A percentile compares a stretch with the other conserved stretches of the same genome.
Evolutionary conservation across 1,140 invertebrate genomes (phyloP).

Genomic region (Maconellicoccus hirsutus): DNA sequence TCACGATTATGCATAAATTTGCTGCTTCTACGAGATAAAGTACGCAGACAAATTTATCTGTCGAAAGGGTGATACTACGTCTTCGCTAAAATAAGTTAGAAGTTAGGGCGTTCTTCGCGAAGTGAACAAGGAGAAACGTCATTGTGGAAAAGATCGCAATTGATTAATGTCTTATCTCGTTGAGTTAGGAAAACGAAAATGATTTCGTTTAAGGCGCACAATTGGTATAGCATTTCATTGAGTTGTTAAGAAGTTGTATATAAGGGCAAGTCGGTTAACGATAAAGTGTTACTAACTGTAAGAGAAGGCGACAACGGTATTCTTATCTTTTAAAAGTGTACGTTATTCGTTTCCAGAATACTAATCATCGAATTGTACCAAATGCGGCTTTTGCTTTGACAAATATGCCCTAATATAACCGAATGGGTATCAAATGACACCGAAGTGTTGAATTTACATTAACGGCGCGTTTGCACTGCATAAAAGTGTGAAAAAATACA

Average conservation of each 20-base stretch:
- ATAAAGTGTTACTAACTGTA: not conserved
- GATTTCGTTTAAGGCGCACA: slow-evolving; percentile 3
- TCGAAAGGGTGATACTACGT: not conserved
- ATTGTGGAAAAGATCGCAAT: slow-evolving; percentile 4
- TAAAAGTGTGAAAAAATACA: no score
- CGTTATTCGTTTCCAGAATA: not conserved
- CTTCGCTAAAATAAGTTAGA: not conserved
- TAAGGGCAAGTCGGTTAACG: slow-evolving; percentile 7
- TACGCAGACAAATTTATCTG: slow-evolving; percentile 8
- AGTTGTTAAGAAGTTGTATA: slow-evolving; percentile 5
- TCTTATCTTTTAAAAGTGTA: slow-evolving; percentile 1
- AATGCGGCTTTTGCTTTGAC: not conserved
- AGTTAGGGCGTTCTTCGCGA: not conserved
- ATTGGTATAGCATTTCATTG: slow-evolving; percentile 9
- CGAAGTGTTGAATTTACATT: not conserved
- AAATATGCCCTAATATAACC: not conserved
- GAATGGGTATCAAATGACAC: not conserved
- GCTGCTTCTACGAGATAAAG: not conserved
- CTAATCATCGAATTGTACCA: not conserved
- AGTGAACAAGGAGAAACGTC: not conserved
- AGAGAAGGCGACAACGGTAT: not conserved
- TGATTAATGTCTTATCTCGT: slow-evolving; percentile 9
- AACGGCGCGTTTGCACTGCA: no score
- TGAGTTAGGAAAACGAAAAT: slow-evolving; percentile 5
- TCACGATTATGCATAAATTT: not conserved